Evolutionary conservation across 1,140 invertebrate species (phyloP), one percentile per base, ranked within the genome.

Genomic region (Eurosta solidaginis): DNA sequence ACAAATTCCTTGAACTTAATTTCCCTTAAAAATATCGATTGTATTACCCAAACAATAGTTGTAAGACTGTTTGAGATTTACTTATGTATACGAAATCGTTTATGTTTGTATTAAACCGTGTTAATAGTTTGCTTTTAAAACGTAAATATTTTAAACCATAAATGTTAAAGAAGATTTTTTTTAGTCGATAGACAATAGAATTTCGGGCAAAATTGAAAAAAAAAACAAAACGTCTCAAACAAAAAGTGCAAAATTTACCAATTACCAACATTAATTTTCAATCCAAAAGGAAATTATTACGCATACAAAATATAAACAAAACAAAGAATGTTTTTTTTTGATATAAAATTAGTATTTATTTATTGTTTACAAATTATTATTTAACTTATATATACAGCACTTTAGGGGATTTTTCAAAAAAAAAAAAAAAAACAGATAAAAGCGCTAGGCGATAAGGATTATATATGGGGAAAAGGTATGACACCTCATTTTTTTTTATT

Each of bases 251-350:
- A 3, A 3, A 40, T 9, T 63, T 63, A 40, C n/a, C 59, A 27
- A 54, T 12, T 29, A 10, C 27, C 20, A 1, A 6, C 22, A n/a
- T n/a, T n/a, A n/a, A n/a, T n/a, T n/a, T n/a, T n/a, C n/a, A n/a
- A n/a, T n/a, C n/a, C n/a, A n/a, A n/a, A n/a, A n/a, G n/a, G n/a
- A n/a, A n/a, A n/a, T n/a, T n/a, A 68, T 40, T 68, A 40, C n/a
- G 59, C 59, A 68, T 68, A 68, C 59, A 68, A 68, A 36, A 68
- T 17, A 49, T 17, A 42, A 68, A 68, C 59, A 68, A n/a, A 36
- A 68, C 59, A 40, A 68, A 68, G 36, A 42, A 42, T 68, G n/a
- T 68, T 68, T 63, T 63, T 36, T 59, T 5, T 59, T 59, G n/a
- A 29, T 36, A 3, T 9, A 59, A 40, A 20, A 68, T 17, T 17